Evolutionary conservation across 2,113 vertebrate genomes (phyloP), one percentile per base, ranked within the genome.

Genomic region (Cyphomyrus plagiostoma): DNA sequence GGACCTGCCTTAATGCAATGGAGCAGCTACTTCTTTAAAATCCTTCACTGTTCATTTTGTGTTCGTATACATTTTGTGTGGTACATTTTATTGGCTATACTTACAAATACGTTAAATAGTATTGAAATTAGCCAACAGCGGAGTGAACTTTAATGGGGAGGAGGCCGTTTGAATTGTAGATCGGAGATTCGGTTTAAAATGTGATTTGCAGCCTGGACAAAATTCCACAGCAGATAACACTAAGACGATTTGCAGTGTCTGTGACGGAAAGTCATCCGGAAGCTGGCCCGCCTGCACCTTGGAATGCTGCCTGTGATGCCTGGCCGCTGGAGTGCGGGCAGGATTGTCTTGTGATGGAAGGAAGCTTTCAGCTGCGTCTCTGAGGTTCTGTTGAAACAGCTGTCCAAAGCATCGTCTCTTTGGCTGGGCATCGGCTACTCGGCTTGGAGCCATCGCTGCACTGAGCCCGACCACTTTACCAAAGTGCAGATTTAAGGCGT

Each of bases 301-400:
- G 82, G 39, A 48, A 48, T 2, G 17, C 82, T 45, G 82, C 45
- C 45, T 23, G 42, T 19, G 10, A 13, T 1, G 21, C 17, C 82
- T 84, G 42, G 45, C 42, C 4, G 3, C 82, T 84, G 82, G 5
- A 46, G 6, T 84, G 42, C 35, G 1, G 42, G 39, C 42, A 46
- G 80, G 30, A 46, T 66, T 66, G 62, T 48, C 45, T 45, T 21
- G 17, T 42, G 82, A 10, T n/a, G 45, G 45, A 45, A 84, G 45
- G 45, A 23, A 23, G 21, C 45, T 84, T 84, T 42, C 45, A 21
- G 21, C 21, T n/a, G 42, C 45, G 23, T 45, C 7, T 87, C 66
- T 80, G 90, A 89, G 88, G 82, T 89, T 89, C 93, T 93, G 92
- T 92, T 91, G 91, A 89, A 92, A 90, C 87, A 92, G 50, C 56